phyloP scores from a whole-genome alignment of 2,888 invertebrate genomes.

The Troilus luridus region DNA sequence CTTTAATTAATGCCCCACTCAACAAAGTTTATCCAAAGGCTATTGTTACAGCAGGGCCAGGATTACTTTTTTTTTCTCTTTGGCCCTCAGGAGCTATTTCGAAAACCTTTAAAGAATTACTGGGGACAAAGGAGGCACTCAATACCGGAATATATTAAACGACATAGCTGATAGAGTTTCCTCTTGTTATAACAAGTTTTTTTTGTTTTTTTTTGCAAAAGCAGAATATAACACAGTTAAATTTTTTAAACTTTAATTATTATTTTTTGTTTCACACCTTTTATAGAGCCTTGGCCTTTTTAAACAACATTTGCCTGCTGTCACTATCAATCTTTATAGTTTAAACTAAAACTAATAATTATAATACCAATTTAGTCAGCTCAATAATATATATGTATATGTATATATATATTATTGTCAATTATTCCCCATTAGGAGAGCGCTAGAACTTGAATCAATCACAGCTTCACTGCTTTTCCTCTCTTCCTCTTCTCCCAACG shows the following conservation, averaged over 20 bases:
- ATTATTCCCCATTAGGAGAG: no score
- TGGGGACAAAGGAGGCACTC: background rate
- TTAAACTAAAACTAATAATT: no score
- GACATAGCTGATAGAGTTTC: background rate
- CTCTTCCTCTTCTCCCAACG: no score
- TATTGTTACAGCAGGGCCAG: background rate
- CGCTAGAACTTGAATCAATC: no score
- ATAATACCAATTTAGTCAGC: no score
- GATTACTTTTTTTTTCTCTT: constrained; percentile 31
- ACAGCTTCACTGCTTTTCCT: no score
- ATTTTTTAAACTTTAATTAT: background rate
- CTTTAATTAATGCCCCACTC: constrained; percentile 24
- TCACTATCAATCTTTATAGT: no score
- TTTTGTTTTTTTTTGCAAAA: background rate
- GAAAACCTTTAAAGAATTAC: constrained; percentile 24
- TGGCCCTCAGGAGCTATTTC: background rate
- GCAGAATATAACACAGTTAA: background rate
- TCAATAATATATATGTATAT: no score
- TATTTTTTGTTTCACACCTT: no score
- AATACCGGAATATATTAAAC: constrained; percentile 5
- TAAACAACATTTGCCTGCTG: no score
- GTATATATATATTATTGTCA: no score
- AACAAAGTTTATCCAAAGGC: constrained; percentile 30
- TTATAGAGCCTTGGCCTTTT: no score
- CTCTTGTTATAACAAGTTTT: background rate